These are phyloP conservation scores for Leptestheria dahalacensis DNA, from an alignment of 1,140 invertebrate genomes.

Conservation along the genomic window DNA sequence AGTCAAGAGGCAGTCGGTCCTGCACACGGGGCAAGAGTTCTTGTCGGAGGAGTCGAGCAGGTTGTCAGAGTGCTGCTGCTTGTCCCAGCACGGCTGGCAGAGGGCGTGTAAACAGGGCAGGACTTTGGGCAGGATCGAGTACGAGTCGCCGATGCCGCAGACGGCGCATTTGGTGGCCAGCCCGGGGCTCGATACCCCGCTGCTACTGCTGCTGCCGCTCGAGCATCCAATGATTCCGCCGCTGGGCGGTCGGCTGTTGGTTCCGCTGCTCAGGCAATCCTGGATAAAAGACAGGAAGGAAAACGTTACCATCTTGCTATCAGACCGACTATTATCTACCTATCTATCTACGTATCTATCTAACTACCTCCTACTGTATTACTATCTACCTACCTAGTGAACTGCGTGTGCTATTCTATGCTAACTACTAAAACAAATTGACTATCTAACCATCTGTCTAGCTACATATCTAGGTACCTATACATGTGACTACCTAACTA, in stretches of 20 bases:
- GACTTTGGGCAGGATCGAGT: conserved; percentile 39
- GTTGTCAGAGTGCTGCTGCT: conserved; percentile 30
- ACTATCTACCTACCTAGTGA: too few relatives aligned
- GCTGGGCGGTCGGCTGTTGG: conserved; percentile 4
- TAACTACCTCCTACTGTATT: not conserved
- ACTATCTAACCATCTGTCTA: too few relatives aligned
- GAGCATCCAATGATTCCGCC: conserved; percentile 4
- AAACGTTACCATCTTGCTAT: too few relatives aligned
- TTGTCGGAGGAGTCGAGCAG: conserved; percentile 49
- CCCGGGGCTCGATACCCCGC: conserved; percentile 15
- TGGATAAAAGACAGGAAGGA: not conserved
- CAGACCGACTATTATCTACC: too few relatives aligned
- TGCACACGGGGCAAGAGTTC: conserved; percentile 63
- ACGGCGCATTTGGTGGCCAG: conserved; percentile 48
- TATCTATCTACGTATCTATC: too few relatives aligned
- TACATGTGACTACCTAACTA: too few relatives aligned
- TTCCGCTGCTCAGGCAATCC: conserved; percentile 4
- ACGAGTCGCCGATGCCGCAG: conserved; percentile 57
- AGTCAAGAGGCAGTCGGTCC: conserved; percentile 35
- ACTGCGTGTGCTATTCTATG: too few relatives aligned
- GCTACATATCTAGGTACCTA: too few relatives aligned
- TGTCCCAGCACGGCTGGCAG: conserved; percentile 62
- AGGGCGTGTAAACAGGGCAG: conserved; percentile 69
- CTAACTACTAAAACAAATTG: too few relatives aligned
- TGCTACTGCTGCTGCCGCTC: conserved; percentile 8